Conservation (phyloP, 2,888 invertebrate species). For the Lycaena phlaeas region DNA sequence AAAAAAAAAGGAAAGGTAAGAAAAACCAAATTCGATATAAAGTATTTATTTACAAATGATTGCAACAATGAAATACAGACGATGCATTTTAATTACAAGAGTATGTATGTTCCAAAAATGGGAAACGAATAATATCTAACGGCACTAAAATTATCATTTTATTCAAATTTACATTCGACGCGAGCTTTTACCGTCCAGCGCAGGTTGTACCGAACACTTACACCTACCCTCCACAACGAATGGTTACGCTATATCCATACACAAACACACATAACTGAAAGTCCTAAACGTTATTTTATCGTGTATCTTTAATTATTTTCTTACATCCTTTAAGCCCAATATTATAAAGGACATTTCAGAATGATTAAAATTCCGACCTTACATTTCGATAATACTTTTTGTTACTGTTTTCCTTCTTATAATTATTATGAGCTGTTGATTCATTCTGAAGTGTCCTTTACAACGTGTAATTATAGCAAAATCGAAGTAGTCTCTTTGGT, state of each 20-base stretch:
- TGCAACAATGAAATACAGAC: slow-evolving; percentile 73
- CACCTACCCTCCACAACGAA: slow-evolving; percentile 12
- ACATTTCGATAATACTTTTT: not conserved
- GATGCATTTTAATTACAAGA: slow-evolving; percentile 71
- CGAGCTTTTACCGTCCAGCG: slow-evolving; percentile 30
- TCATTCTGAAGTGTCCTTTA: slow-evolving; percentile 1
- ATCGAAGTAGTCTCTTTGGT: slow-evolving; percentile 6
- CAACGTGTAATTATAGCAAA: slow-evolving; percentile 4
- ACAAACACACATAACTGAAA: slow-evolving; percentile 16
- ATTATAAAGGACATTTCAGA: not conserved
- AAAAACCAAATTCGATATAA: slow-evolving; percentile 21
- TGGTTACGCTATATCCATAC: slow-evolving; percentile 9
- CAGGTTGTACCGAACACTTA: slow-evolving; percentile 22
- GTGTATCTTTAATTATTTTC: not conserved
- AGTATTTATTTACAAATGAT: slow-evolving; percentile 73
- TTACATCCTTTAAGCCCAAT: not conserved
- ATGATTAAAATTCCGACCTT: not conserved
- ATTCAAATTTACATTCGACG: slow-evolving; percentile 55
- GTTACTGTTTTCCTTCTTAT: not conserved
- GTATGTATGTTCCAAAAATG: slow-evolving; percentile 66
- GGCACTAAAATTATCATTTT: slow-evolving; percentile 65
- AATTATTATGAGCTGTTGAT: not conserved
- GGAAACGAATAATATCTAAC: slow-evolving; percentile 69
- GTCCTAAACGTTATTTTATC: slow-evolving; percentile 8
- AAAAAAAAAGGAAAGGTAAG: not conserved